Evolutionary conservation across 1,140 invertebrate species (phyloP).

Genomic region (Caenorhabditis remanei): DNA sequence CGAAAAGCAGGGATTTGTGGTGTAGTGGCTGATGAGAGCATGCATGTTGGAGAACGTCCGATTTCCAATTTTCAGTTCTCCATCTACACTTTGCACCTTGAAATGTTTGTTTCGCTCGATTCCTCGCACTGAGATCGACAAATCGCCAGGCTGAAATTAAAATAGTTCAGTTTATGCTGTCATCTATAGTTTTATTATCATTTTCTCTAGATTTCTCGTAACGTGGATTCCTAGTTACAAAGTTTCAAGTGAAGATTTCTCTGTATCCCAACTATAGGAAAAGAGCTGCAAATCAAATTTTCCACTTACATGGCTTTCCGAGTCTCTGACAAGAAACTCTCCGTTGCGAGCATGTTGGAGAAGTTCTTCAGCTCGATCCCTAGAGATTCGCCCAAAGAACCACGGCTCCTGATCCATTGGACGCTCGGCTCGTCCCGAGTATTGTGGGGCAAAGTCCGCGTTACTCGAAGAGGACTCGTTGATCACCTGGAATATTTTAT

Average conservation of each 20-base stretch:
- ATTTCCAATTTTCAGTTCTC: slow-evolving; percentile 90
- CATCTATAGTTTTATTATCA: background rate
- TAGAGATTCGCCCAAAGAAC: slow-evolving; percentile 95
- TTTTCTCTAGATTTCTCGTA: background rate
- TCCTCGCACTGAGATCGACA: slow-evolving; percentile 97
- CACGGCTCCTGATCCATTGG: slow-evolving; percentile 84
- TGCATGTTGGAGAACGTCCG: slow-evolving; percentile 95
- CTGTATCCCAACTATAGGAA: background rate
- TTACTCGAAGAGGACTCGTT: background rate
- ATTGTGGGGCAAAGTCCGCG: slow-evolving; percentile 71
- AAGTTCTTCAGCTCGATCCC: slow-evolving; percentile 92
- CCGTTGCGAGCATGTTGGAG: slow-evolving; percentile 94
- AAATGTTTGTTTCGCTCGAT: slow-evolving; percentile 98
- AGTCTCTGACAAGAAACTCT: slow-evolving; percentile 97
- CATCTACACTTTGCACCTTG: slow-evolving; percentile 91
- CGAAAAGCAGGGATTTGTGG: slow-evolving; percentile 95
- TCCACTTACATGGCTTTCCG: slow-evolving; percentile 94
- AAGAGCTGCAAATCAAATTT: background rate
- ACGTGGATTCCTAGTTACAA: too few relatives aligned
- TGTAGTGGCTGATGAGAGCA: slow-evolving; percentile 97
- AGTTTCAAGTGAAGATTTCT: background rate
- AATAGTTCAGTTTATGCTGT: background rate
- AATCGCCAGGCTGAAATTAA: slow-evolving; percentile 89
- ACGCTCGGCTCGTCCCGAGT: slow-evolving; percentile 73
- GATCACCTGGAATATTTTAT: slow-evolving; percentile 26